Conservation (phyloP, 2,797 vertebrate species). For the Trichosurus vulpecula region DNA sequence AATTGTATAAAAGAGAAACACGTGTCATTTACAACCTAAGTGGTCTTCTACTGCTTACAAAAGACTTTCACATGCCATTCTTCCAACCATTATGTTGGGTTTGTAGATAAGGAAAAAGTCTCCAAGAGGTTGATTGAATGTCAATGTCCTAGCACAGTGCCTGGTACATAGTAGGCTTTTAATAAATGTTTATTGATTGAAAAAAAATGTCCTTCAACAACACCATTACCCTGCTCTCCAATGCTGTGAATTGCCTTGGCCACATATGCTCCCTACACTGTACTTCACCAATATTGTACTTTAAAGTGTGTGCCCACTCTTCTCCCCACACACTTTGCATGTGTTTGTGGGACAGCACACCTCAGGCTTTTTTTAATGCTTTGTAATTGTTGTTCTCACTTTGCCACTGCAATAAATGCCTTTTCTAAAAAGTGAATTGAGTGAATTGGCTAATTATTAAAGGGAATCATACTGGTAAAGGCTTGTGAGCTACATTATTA, state of each 20-base stretch:
- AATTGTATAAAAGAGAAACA: not conserved
- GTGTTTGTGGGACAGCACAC: not conserved
- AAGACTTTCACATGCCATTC: not conserved
- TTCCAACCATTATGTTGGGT: not conserved
- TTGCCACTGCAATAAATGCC: not conserved
- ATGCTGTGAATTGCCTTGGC: not conserved
- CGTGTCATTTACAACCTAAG: not conserved
- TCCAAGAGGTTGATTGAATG: not conserved
- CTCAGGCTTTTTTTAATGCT: not conserved
- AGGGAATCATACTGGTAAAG: not conserved
- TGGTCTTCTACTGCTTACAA: not conserved
- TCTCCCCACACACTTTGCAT: not conserved
- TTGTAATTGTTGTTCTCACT: not conserved
- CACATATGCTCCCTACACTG: not conserved
- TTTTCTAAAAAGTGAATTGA: not conserved
- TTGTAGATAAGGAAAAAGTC: not conserved
- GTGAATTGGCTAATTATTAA: not conserved
- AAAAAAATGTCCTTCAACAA: not conserved
- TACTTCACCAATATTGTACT: not conserved
- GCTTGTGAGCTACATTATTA: not conserved
- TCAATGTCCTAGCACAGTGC: not conserved
- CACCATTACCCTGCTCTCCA: not conserved
- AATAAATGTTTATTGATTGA: not conserved
- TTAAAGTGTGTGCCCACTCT: not conserved
- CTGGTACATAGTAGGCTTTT: not conserved